Evolutionary conservation across 2,888 invertebrate species (phyloP).

Genomic region (Cataglyphis albicans): DNA sequence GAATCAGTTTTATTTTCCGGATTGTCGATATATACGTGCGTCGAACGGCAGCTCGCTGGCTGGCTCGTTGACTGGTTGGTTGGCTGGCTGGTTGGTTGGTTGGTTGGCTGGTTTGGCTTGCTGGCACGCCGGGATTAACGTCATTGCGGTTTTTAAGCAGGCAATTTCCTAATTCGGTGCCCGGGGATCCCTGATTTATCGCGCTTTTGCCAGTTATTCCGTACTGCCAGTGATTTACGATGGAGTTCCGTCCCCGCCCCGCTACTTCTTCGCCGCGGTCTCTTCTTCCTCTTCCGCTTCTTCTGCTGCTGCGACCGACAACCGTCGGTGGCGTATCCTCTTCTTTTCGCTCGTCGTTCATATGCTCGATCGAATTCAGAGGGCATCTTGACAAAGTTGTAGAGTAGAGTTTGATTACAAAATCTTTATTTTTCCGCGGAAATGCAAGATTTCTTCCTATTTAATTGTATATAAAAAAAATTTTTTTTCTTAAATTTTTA

Average conservation of each 20-base stretch:
- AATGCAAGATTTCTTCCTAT: background rate
- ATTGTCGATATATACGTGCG: conserved; percentile 55
- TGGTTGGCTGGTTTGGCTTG: conserved; percentile 41
- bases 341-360: conserved; percentile 17
- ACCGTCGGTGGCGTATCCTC: conserved; percentile 21
- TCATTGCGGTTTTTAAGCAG: conserved; percentile 85
- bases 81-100: conserved; percentile 55
- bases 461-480: no score
- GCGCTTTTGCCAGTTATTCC: conserved; percentile 74
- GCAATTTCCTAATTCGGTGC: conserved; percentile 85
- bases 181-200: conserved; percentile 79
- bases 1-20: conserved; percentile 71
- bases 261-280: conserved; percentile 62
- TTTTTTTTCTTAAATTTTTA: background rate
- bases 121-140: conserved; percentile 81
- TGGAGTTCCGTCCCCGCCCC: conserved; percentile 63
- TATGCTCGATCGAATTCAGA: conserved; percentile 12
- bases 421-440: background rate
- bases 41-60: conserved; percentile 52
- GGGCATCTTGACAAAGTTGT: conserved; percentile 36
- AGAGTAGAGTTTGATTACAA: background rate
- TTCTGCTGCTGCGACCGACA: conserved; percentile 12
- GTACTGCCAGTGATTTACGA: conserved; percentile 74
- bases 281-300: conserved; percentile 34
- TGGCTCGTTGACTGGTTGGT: conserved; percentile 58